phyloP scores from a whole-genome alignment of 2,113 vertebrate species.

The Falcunculus frontatus region DNA sequence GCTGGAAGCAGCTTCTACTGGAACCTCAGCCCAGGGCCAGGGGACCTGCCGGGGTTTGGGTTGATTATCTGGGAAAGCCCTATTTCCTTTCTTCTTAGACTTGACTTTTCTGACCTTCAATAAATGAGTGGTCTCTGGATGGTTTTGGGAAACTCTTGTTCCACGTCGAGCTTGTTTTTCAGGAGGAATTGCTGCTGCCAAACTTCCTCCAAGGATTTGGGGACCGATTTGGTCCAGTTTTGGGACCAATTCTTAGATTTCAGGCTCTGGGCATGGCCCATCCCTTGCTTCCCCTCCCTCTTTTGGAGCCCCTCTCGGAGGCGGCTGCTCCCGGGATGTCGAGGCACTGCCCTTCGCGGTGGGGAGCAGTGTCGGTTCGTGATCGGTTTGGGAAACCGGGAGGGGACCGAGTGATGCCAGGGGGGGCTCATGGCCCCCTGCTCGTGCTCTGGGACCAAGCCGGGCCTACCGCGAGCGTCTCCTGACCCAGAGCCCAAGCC shows the following conservation, averaged over 20 bases:
- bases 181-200: background rate
- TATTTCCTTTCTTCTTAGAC: background rate
- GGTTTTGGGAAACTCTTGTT: background rate
- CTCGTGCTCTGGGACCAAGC: background rate
- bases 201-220: rapidly evolving
- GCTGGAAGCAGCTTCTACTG: background rate
- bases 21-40: background rate
- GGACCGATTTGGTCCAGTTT: background rate
- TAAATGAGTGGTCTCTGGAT: background rate
- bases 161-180: background rate
- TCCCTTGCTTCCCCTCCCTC: too few species aligned
- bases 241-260: background rate
- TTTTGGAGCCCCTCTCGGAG: background rate
- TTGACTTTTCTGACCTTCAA: background rate
- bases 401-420: rapidly evolving
- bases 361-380: background rate
- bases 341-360: background rate
- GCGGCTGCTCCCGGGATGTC: background rate
- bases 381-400: background rate
- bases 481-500: background rate
- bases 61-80: background rate
- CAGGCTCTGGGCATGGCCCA: background rate
- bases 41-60: background rate
- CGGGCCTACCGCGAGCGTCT: too few species aligned
- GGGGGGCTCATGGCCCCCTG: rapidly evolving